Percentiles rank a stretch among this genome's conserved stretches.
Conservation (phyloP, 1,140 invertebrate species). For the Mylabris phalerata region DNA sequence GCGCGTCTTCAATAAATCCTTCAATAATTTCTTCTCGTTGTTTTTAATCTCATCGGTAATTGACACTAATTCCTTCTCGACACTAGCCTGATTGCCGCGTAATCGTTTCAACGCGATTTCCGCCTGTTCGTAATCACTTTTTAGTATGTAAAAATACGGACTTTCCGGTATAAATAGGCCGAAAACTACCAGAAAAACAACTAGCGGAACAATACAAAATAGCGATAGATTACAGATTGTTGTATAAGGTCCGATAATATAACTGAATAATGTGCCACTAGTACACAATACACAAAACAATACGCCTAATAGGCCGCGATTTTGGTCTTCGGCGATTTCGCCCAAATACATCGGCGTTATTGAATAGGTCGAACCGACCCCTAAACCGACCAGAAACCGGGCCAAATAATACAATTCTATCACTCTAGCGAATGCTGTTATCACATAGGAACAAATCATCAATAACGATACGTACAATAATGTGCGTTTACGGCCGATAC, state of each 20-base stretch:
- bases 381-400: slow-evolving; percentile 42
- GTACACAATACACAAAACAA: slow-evolving; percentile 17
- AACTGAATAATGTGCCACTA: slow-evolving; percentile 38
- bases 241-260: slow-evolving; percentile 52
- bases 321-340: slow-evolving; percentile 42
- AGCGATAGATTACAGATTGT: slow-evolving; percentile 49
- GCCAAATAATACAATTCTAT: slow-evolving; percentile 38
- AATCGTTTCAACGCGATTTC: slow-evolving; percentile 4
- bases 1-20: neutral
- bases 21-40: slow-evolving; percentile 20
- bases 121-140: slow-evolving; percentile 9
- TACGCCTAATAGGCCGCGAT: slow-evolving; percentile 23
- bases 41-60: slow-evolving; percentile 4
- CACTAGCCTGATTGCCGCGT: neutral
- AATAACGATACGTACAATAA: slow-evolving; percentile 40
- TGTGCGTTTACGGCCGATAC: slow-evolving; percentile 44
- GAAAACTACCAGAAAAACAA: slow-evolving; percentile 47
- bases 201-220: slow-evolving; percentile 41
- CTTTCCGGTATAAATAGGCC: slow-evolving; percentile 59
- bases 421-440: slow-evolving; percentile 39
- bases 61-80: slow-evolving; percentile 3
- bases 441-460: slow-evolving; percentile 38
- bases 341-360: slow-evolving; percentile 47
- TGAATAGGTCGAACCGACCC: slow-evolving; percentile 43
- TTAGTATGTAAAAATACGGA: slow-evolving; percentile 47